Percentiles rank a stretch among this genome's conserved stretches.
Conservation (phyloP, 2,113 vertebrate genomes). For the Ptyas mucosa region DNA sequence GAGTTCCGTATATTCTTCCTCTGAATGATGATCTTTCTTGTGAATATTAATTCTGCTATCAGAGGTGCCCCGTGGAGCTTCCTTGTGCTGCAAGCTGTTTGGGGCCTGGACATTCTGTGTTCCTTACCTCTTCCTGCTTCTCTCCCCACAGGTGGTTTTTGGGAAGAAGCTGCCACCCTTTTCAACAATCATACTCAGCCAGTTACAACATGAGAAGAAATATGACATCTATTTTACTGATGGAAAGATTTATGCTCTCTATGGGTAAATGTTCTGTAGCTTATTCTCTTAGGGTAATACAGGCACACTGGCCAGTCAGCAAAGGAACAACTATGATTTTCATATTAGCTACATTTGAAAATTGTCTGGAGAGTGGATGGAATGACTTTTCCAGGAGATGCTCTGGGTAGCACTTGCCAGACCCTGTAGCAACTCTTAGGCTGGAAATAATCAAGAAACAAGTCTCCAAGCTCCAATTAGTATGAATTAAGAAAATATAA, state of each 20-base stretch:
- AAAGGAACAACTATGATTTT: not conserved
- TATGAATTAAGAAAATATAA: not conserved
- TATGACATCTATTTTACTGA: conserved; percentile 88
- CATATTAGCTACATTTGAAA: not conserved
- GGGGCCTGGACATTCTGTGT: fast-evolving
- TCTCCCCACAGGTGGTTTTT: conserved; percentile 83
- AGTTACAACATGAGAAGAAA: conserved; percentile 87
- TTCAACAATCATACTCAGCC: conserved; percentile 74
- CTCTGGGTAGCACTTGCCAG: not conserved
- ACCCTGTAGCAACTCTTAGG: not conserved
- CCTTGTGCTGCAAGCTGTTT: not conserved
- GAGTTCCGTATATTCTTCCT: not conserved
- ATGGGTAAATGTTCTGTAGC: conserved; percentile 72
- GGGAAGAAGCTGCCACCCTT: conserved; percentile 81
- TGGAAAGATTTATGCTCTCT: conserved; percentile 79
- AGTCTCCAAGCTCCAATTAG: not conserved
- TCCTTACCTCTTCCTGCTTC: not conserved
- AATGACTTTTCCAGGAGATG: not conserved
- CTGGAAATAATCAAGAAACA: not conserved
- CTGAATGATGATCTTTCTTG: no score
- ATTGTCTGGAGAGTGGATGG: not conserved
- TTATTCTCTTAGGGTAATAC: not conserved
- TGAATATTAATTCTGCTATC: not conserved
- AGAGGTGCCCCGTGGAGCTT: not conserved
- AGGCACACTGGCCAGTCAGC: no score